Percentiles rank a stretch among this genome's conserved stretches.
phyloP scores from a whole-genome alignment of 2,797 vertebrate genomes.

The Gambusia yucatana region DNA sequence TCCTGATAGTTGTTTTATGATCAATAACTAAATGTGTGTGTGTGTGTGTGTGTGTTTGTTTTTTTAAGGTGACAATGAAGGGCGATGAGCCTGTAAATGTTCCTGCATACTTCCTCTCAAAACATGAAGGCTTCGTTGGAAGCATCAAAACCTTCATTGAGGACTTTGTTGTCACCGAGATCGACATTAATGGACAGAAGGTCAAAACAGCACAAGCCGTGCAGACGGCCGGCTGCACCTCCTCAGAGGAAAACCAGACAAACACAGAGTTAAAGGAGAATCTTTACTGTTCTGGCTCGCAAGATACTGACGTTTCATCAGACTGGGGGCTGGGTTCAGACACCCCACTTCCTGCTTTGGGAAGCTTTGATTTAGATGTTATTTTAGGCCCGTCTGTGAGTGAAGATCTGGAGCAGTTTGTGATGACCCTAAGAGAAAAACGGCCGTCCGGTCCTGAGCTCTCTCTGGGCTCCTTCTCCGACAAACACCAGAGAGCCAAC shows the following conservation, averaged over 20 bases:
- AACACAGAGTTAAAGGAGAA: slow-evolving; percentile 22
- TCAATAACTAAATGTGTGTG: neutral
- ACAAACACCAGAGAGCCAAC: slow-evolving; percentile 85
- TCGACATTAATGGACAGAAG: slow-evolving; percentile 74
- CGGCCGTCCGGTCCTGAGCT: slow-evolving; percentile 67
- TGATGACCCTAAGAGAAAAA: slow-evolving; percentile 70
- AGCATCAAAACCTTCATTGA: slow-evolving; percentile 86
- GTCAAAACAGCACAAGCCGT: slow-evolving; percentile 51
- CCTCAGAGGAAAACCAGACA: slow-evolving; percentile 35
- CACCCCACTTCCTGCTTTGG: slow-evolving; percentile 40
- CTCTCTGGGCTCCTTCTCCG: slow-evolving; percentile 83
- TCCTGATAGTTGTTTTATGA: slow-evolving; percentile 3
- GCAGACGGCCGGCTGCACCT: slow-evolving; percentile 26
- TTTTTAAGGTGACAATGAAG: slow-evolving; percentile 58
- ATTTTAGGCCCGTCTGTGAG: slow-evolving; percentile 80
- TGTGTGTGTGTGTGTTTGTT: neutral
- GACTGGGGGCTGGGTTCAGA: slow-evolving; percentile 35
- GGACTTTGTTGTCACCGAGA: slow-evolving; percentile 93
- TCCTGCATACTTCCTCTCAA: slow-evolving; percentile 74
- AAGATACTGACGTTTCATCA: slow-evolving; percentile 29
- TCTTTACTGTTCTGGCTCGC: slow-evolving; percentile 15
- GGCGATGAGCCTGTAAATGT: slow-evolving; percentile 52
- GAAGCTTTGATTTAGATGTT: slow-evolving; percentile 74
- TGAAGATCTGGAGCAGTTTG: slow-evolving; percentile 83
- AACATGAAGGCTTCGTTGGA: slow-evolving; percentile 87